Conservation (phyloP, 2,797 vertebrate genomes). For the Crax fasciolata region DNA sequence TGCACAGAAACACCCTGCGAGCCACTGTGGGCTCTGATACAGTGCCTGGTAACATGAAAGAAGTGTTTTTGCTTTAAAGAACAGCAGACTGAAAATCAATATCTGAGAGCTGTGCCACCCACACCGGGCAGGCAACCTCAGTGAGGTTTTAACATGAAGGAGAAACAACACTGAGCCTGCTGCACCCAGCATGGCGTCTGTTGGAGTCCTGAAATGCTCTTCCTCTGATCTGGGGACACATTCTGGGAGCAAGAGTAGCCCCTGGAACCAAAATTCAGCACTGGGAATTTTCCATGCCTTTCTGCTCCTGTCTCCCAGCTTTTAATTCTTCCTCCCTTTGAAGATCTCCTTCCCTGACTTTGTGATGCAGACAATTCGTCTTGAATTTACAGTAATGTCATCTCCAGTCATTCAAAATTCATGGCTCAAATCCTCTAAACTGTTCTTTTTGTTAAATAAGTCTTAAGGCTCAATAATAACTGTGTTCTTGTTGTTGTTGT, state of each 20-base stretch:
- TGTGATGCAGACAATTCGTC: background rate
- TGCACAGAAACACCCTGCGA: constrained; percentile 47
- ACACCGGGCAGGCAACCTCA: background rate
- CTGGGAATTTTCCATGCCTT: background rate
- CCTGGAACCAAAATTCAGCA: background rate
- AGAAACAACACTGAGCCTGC: background rate
- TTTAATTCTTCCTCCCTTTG: background rate
- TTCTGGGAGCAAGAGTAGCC: background rate
- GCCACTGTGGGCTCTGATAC: constrained; percentile 23
- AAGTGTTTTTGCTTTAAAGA: constrained; percentile 16
- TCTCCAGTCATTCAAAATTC: background rate
- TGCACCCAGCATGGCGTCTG: background rate
- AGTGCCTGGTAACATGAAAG: constrained; percentile 20
- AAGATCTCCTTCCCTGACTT: background rate
- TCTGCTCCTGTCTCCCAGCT: background rate
- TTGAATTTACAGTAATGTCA: background rate
- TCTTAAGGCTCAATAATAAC: background rate
- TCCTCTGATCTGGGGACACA: background rate
- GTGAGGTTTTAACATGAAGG: background rate
- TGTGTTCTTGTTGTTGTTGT: background rate
- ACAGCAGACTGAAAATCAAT: background rate
- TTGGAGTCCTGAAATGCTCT: background rate
- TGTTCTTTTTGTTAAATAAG: background rate
- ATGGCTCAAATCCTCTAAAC: background rate
- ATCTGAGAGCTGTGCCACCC: background rate